These are phyloP conservation scores for Felis chaus DNA, from an alignment of 2,113 vertebrate species.

Conservation along the genomic window DNA sequence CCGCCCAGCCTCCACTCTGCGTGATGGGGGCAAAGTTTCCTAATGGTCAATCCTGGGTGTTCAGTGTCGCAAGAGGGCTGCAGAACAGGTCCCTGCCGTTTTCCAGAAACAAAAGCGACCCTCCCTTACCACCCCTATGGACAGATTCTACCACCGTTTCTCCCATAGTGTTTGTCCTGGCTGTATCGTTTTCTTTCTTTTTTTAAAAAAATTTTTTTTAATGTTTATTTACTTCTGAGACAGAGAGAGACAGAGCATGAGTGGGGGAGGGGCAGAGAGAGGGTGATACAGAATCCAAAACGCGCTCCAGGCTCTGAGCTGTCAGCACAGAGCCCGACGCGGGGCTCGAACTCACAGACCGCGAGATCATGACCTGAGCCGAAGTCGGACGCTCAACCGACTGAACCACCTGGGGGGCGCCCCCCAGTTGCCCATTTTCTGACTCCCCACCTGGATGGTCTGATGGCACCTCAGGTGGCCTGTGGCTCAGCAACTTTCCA, in stretches of 20 bases:
- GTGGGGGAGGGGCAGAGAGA: no score
- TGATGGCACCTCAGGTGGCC: neutral
- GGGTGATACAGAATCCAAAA: no score
- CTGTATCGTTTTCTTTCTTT: neutral
- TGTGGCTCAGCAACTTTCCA: neutral
- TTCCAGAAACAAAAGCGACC: neutral
- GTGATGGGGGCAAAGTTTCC: neutral
- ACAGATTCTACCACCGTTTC: neutral
- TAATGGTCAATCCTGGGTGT: neutral
- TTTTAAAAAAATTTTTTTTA: no score
- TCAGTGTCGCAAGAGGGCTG: neutral
- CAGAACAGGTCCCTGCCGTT: neutral
- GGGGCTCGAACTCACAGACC: no score
- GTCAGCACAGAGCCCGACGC: no score
- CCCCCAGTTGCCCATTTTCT: neutral
- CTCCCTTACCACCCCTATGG: neutral
- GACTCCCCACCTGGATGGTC: neutral
- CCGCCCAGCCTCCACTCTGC: neutral
- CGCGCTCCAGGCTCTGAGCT: no score
- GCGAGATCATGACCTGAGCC: no score
- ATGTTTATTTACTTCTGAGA: no score
- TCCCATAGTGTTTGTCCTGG: neutral
- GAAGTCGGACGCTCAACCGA: accelerated
- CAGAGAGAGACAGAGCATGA: no score
- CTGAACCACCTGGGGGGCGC: no score